Base-by-base conservation (phyloP, 2,888 invertebrate genomes). In the Perithous albicinctus region DNA sequence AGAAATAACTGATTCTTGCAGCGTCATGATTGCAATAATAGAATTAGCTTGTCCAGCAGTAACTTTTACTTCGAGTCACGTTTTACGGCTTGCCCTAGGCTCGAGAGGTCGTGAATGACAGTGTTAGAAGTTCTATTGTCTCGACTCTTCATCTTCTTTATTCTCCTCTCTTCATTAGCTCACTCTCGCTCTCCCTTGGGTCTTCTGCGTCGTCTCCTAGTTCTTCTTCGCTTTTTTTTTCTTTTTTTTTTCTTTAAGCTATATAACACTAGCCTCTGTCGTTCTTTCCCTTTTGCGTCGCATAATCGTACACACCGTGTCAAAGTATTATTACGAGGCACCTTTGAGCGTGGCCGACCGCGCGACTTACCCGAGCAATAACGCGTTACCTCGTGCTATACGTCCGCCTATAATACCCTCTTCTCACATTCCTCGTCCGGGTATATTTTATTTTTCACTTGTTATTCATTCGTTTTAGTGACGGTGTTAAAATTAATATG, bases 281-380 rank as follows among this genome's bases (percentile, higher is more conserved):
- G 69, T 66, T 64, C 80, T 38, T 81, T 85, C 69, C 84, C 85
- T 84, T 84, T 82, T 77, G 56, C 82, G 80, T 86, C 84, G 85
- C 84, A 81, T 80, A 80, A 76, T 72, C 76, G 66, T 59, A 32
- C 66, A 66, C 72, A 80, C 72, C 80, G 80, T 80, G 76, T 72
- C 80, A 72, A 76, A 80, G 80, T 76, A 76, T 80, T 80, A 80
- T 80, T 80, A 80, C 76, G 61, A 66, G 59, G 72, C 38, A 76
- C 59, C 80, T 80, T 80, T 80, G 80, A 80, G 51, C 66, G 35
- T 51, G 48, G 51, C 76, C 80, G 66, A 51, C 78, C 72, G 66
- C 61, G 66, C 26, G 74, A 51, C 48, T 61, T 20, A 8, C 23
- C 35, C 23, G 64, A 23, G 76, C 72, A 76, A 72, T 76, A 76